Evolutionary conservation across 2,888 invertebrate genomes (phyloP), one percentile per base, ranked within the genome.

Genomic region (Pandemis corylana): DNA sequence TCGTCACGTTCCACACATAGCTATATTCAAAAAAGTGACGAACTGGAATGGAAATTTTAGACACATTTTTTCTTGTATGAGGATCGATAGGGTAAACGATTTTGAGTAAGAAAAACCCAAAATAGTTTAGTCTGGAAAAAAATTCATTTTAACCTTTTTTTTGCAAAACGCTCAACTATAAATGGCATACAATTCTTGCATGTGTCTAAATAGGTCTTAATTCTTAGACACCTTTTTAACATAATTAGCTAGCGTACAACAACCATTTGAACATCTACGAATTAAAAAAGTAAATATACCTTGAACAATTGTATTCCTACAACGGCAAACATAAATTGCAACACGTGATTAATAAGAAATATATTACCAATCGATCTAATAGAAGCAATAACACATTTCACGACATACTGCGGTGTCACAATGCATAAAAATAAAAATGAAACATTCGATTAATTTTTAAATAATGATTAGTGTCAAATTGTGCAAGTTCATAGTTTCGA

Each of bases 271-370:
- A 20, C 59, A 56, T 7, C 59, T 67, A 66, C 74, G 56, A 68
- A 56, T 36, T 10, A 67, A 67, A 15, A 71, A 71, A 68, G 63
- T 78, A 83, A 85, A 84, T 90, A 94, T 96, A 98, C 98, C 97
- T 99, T 99, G 95, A 99, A 99, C 85, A 99, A 97, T 95, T 99
- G 99, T 89, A 99, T 99, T 94, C 99, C 99, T 94, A 99, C 98
- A 91, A 99, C 99, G 95, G 99, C 98, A 95, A 99, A 99, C 99
- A 99, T 99, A 96, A 99, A 99, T 96, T 99, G 98, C 91, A 99
- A 97, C 94, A 99, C 97, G 95, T 99, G 98, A 93, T 99, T 99
- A 95, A 99, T 99, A 95, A 99, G 95, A 96, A 99, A 98, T 94
- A 99, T 99, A 96, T 99, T 99, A 91, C 99, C 99, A 95, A 99